Evolutionary conservation across 2,797 vertebrate genomes (phyloP).

Genomic region (Lycodopsis pacificus): DNA sequence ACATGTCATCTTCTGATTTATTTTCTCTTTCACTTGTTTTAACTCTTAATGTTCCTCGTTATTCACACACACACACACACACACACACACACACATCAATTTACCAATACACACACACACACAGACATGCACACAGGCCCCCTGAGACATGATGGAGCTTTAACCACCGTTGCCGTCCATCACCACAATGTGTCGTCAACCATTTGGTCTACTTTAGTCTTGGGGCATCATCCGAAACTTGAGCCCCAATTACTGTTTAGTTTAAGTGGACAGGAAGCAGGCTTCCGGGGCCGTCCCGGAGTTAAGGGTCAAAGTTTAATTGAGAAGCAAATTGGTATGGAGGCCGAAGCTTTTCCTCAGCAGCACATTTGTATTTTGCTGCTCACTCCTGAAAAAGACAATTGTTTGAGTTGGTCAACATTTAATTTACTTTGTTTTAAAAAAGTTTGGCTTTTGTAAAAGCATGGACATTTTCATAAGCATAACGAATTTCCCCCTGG

Average conservation of each 20-base stretch:
- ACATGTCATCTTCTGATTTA: constrained; percentile 12
- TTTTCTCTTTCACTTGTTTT: constrained; percentile 16
- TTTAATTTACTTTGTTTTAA: not conserved
- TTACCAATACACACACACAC: constrained; percentile 7
- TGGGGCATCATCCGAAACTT: not conserved
- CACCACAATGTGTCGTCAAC: not conserved
- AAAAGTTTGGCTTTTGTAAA: not conserved
- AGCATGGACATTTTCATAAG: too few relatives aligned
- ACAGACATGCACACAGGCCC: not conserved
- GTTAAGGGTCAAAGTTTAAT: constrained; percentile 51
- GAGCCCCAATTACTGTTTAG: constrained; percentile 31
- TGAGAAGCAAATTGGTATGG: constrained; percentile 9
- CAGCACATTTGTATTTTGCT: not conserved
- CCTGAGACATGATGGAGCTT: constrained; percentile 13
- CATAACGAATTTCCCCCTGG: too few relatives aligned
- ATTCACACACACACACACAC: constrained; percentile 2
- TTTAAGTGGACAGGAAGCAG: constrained; percentile 45
- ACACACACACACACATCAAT: constrained; percentile 6
- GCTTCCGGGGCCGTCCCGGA: constrained; percentile 10
- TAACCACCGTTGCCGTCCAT: constrained; percentile 10
- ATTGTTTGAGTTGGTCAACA: not conserved
- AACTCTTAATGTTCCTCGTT: not conserved
- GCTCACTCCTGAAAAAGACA: not conserved
- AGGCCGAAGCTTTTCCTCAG: not conserved
- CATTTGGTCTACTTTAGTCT: constrained; percentile 8